Evolutionary conservation across 1,140 invertebrate species (phyloP).

Genomic region (Ceratoteleas bidentatus): DNA sequence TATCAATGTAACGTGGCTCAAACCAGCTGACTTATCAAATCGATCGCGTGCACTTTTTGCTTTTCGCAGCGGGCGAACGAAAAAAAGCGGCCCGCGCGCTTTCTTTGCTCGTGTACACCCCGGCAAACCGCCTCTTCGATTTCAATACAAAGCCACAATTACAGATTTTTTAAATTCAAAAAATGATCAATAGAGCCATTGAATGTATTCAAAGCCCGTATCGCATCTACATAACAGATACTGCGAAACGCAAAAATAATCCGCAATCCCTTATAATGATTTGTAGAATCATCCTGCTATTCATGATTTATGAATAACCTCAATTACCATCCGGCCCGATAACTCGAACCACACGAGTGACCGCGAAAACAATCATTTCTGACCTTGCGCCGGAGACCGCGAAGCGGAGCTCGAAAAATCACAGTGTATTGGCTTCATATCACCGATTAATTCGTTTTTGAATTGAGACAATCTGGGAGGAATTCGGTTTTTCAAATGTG

Average conservation of each 20-base stretch:
- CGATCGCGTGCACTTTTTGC: no score
- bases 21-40: no score
- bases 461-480: no score
- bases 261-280: slow-evolving; percentile 29
- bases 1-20: no score
- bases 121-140: slow-evolving; percentile 14
- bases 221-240: slow-evolving; percentile 48
- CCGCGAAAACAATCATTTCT: not conserved
- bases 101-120: not conserved
- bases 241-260: slow-evolving; percentile 41
- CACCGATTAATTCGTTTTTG: no score
- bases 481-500: no score
- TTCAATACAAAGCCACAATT: slow-evolving; percentile 44
- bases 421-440: no score
- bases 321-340: slow-evolving; percentile 28
- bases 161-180: slow-evolving; percentile 35
- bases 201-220: slow-evolving; percentile 22
- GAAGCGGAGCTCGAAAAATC: no score
- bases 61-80: no score
- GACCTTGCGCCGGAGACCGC: no score
- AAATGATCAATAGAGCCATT: slow-evolving; percentile 41
- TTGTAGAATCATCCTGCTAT: slow-evolving; percentile 42
- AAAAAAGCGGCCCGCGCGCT: no score
- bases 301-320: slow-evolving; percentile 45
- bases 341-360: slow-evolving; percentile 7